Evolutionary conservation across 2,113 vertebrate genomes (phyloP), one percentile per base, ranked within the genome.

Genomic region (Capra hircus): DNA sequence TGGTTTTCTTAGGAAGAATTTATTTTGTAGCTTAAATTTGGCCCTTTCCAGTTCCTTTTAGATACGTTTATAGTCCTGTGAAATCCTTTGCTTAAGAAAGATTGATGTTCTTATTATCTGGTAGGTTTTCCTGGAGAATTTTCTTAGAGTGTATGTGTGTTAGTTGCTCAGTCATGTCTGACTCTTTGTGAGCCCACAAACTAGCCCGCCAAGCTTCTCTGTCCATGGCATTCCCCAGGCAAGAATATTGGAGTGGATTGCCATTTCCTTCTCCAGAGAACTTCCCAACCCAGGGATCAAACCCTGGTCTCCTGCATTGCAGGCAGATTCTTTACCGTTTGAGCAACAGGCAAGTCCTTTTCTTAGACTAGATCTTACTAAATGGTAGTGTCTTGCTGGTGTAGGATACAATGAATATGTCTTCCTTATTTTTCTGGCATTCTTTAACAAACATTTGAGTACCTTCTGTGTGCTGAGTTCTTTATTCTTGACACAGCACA

Each of bases 21-120:
- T 95, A 95, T 71, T 94, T 94, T 92, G n/a, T 88, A 53, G 13
- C 62, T 93, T 97, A 91, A 80, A 90, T 92, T 91, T 95, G 64
- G 14, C 33, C 14, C 3, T 17, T 60, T 94, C 19, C 4, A 71
- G 1, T 94, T 88, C 17, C 81, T 78, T 88, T 95, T 91, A 93
- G 43, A 53, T 62, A 48, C 12, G 19, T 19, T 71, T 91, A 40
- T 48, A 83, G n/a, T 90, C 0, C 50, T 80, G 7, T 88, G 55
- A 96, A 94, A 92, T 84, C 36, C 6, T 62, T 17, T 96, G 28
- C 27, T 94, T 95, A 88, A 83, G 57, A 74, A 92, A 92, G 55
- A 19, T 95, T 30, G 50, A 83, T 93, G 82, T 85, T 95, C 50
- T 87, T 67, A 64, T 6, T 90, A 59, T 87, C 11, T 86, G 16